phyloP scores from a whole-genome alignment of 37 sponge, comb jelly and placozoan species.

The Diacarnus erythraeanus region DNA sequence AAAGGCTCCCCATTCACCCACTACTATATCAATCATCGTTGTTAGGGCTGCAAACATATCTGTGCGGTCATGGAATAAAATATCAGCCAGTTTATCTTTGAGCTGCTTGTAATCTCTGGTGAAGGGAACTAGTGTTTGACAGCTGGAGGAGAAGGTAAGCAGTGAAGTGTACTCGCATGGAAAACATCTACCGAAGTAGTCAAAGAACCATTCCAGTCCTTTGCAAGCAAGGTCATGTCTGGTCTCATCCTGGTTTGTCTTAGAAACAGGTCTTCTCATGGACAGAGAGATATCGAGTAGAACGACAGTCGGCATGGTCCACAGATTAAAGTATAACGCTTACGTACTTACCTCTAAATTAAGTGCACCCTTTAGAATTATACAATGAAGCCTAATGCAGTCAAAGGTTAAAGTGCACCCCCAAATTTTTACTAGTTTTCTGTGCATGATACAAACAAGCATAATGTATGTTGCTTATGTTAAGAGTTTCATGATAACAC shows the following conservation, averaged over 20 bases:
- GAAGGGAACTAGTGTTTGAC: conserved; percentile 60
- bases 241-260: conserved; percentile 4
- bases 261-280: conserved; percentile 69
- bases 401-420: too few relatives aligned
- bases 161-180: conserved; percentile 66
- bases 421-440: too few relatives aligned
- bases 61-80: conserved; percentile 59
- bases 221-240: conserved; percentile 52
- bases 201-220: conserved; percentile 66
- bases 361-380: too few relatives aligned
- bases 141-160: conserved; percentile 72
- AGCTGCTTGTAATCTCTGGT: conserved; percentile 70
- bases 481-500: not conserved
- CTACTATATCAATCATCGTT: conserved; percentile 37
- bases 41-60: conserved; percentile 59
- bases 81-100: conserved; percentile 38
- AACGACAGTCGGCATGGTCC: conserved; percentile 82
- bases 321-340: not conserved
- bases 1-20: conserved; percentile 78
- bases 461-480: too few relatives aligned
- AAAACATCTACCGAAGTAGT: conserved; percentile 41
- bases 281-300: conserved; percentile 86
- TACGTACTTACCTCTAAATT: too few relatives aligned
- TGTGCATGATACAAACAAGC: too few relatives aligned
- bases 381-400: too few relatives aligned